Base-by-base conservation (phyloP, 2,888 invertebrate genomes). In the Baronia brevicornis region DNA sequence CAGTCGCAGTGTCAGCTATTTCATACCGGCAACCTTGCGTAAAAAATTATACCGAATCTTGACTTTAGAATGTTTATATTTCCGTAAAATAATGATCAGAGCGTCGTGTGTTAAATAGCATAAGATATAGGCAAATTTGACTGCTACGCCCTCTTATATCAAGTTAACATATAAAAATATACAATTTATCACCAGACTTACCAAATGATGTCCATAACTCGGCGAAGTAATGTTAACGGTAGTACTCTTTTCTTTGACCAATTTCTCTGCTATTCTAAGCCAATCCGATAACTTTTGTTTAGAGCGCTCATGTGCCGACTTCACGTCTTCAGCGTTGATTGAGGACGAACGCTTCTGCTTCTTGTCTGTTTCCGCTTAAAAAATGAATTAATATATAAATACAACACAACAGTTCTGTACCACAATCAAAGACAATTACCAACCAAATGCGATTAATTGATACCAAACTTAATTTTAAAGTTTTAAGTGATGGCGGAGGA, bases 171-270 rank as follows among this genome's bases (percentile, higher is more conserved):
- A n/a, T n/a, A n/a, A n/a, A n/a, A n/a, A n/a, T n/a, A n/a, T n/a
- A n/a, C n/a, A n/a, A n/a, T n/a, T n/a, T n/a, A n/a, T n/a, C 2
- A 15, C 5, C 39, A 34, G 15, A 28, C 49, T 56, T 50, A 84
- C 84, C 69, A 82, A 51, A 47, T 78, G 66, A 39, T 82, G 79
- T 0, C 67, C 72, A 39, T 51, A 79, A 15, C 73, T 72, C 0
- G 84, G 80, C 1, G 73, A 47, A 0, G 63, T 59, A 1, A 29
- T 28, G 14, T 65, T 61, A 8, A 79, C 56, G 0, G 59, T 19
- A 3, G 56, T 40, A 1, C 35, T 40, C 2, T 48, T 39, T 6
- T 53, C 46, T 12, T 50, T 44, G 18, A 59, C 31, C 13, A 77
- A 46, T 4, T 54, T 45, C 2, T 56, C 48, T 1, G 61, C 60